A percentile compares a stretch with the other conserved stretches of the same genome.
Evolutionary conservation across 2,797 vertebrate species (phyloP).

Genomic region (Coilia nasus): DNA sequence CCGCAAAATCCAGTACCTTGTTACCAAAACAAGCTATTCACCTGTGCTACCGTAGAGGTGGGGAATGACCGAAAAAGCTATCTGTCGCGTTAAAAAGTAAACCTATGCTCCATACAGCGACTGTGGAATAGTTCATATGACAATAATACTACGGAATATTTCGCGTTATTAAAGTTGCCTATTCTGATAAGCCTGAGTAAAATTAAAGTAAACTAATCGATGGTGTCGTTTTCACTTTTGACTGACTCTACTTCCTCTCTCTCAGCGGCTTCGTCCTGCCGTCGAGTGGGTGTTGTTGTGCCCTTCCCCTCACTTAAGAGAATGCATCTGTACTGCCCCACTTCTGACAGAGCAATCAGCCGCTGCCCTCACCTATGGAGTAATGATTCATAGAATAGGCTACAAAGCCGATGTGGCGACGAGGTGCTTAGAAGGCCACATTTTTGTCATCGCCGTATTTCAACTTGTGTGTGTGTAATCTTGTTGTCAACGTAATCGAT

Average conservation of each 20-base stretch:
- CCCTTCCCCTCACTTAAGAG: not conserved
- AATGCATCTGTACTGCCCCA: conserved; percentile 9
- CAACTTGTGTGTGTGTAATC: not conserved
- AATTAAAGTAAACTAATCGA: not conserved
- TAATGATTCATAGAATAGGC: not conserved
- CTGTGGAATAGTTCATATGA: not conserved
- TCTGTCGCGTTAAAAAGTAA: not conserved
- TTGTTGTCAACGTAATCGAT: too few species aligned
- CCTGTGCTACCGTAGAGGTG: not conserved
- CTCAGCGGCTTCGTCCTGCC: not conserved
- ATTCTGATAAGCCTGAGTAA: not conserved
- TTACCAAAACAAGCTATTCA: not conserved
- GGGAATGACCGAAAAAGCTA: not conserved
- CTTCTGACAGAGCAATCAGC: not conserved
- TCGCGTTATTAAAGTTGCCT: not conserved
- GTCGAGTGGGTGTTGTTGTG: conserved; percentile 4
- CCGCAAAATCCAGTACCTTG: not conserved
- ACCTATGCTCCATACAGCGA: not conserved
- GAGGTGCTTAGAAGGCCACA: too few species aligned
- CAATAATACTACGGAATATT: not conserved
- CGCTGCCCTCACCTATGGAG: not conserved
- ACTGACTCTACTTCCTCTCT: conserved; percentile 6
- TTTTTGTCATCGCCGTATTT: not conserved
- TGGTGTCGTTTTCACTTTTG: not conserved
- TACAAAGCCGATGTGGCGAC: not conserved